A percentile compares a stretch with the other conserved stretches of the same genome.
These are phyloP conservation scores for Cartodere bifasciata DNA, from an alignment of 2,888 invertebrate genomes.

Conservation along the genomic window DNA sequence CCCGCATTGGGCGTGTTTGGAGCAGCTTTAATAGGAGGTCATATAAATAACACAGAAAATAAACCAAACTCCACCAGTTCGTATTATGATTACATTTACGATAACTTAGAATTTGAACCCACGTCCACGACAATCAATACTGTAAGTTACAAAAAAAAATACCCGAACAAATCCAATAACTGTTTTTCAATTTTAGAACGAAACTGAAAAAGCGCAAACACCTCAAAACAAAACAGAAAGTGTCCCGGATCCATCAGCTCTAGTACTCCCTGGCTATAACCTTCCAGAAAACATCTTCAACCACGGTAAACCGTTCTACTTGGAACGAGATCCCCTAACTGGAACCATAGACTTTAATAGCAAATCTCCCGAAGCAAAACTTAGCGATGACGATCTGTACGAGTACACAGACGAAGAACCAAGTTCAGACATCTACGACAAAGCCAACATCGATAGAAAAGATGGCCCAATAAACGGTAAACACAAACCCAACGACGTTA, in stretches of 20 bases:
- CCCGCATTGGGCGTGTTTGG: constrained; percentile 21
- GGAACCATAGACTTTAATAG: constrained; percentile 50
- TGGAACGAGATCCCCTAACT: constrained; percentile 55
- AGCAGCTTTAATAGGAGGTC: constrained; percentile 28
- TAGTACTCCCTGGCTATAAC: constrained; percentile 34
- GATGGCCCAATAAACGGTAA: constrained; percentile 28
- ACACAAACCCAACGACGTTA: constrained; percentile 47
- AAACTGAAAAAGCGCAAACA: background rate
- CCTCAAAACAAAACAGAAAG: constrained; percentile 21
- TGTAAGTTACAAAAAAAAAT: background rate
- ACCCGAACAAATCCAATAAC: background rate
- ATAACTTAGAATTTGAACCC: constrained; percentile 15
- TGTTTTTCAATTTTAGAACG: background rate
- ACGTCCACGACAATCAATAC: constrained; percentile 11
- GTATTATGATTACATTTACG: constrained; percentile 14
- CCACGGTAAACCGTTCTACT: constrained; percentile 55
- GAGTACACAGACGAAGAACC: constrained; percentile 27
- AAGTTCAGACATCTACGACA: constrained; percentile 27
- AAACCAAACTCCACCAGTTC: constrained; percentile 13
- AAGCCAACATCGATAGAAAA: constrained; percentile 35
- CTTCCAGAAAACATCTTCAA: constrained; percentile 49
- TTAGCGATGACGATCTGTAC: constrained; percentile 24
- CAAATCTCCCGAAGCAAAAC: constrained; percentile 35
- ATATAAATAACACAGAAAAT: constrained; percentile 23
- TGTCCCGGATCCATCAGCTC: constrained; percentile 32